phyloP scores from a whole-genome alignment of 2,797 vertebrate genomes.

The Zalophus californianus region DNA sequence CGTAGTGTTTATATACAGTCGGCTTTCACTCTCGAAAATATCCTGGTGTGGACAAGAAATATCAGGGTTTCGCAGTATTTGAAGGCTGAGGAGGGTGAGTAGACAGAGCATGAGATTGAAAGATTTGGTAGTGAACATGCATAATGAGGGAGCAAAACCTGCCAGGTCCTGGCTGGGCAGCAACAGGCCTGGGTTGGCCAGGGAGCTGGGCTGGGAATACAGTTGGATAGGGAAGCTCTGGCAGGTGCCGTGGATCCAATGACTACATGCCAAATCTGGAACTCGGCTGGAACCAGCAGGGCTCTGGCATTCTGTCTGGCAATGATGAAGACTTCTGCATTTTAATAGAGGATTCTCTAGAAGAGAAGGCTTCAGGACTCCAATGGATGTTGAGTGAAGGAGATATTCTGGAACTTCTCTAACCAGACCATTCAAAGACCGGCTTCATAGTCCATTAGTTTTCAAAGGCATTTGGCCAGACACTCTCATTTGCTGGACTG shows the following conservation, averaged over 20 bases:
- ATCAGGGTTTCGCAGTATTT: background rate
- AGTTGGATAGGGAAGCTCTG: background rate
- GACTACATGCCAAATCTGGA: background rate
- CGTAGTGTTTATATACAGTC: background rate
- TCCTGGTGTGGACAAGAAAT: background rate
- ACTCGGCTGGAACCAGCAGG: background rate
- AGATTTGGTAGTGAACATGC: background rate
- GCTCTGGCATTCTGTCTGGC: background rate
- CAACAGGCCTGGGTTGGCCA: background rate
- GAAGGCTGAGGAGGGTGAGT: background rate
- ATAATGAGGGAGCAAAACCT: background rate
- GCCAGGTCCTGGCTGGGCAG: background rate
- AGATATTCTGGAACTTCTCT: background rate
- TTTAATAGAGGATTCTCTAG: background rate
- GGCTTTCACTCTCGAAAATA: background rate
- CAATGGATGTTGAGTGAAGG: background rate
- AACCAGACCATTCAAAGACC: background rate
- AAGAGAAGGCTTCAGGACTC: background rate
- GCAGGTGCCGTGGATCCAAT: background rate
- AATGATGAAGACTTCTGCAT: constrained; percentile 25
- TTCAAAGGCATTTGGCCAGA: background rate
- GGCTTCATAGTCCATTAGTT: background rate
- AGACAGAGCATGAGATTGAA: background rate
- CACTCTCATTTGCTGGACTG: background rate
- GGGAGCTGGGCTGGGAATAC: background rate